Evolutionary conservation across 1,140 invertebrate genomes (phyloP).

Genomic region (Caenorhabditis brenneri): DNA sequence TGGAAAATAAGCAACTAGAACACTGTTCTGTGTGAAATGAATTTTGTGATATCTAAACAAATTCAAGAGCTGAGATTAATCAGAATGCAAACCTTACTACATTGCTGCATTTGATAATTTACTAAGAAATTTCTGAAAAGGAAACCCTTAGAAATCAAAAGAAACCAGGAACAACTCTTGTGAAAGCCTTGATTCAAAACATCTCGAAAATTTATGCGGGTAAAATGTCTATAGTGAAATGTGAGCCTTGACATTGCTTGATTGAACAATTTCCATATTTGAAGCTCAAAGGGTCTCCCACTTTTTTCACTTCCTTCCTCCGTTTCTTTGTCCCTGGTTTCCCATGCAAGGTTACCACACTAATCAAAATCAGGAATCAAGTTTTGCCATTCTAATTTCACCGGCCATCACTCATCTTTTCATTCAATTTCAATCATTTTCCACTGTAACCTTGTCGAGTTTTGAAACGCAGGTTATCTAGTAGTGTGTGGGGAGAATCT

Average conservation of each 20-base stretch:
- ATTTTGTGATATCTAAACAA: no score
- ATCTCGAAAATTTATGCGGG: background rate
- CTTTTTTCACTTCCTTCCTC: background rate
- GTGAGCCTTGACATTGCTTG: background rate
- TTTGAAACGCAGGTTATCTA: constrained; percentile 19
- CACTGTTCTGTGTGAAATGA: no score
- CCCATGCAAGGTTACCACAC: background rate
- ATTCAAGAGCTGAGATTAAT: no score
- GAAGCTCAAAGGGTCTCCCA: background rate
- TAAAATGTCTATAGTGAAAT: background rate
- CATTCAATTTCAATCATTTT: constrained; percentile 15
- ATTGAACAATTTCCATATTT: constrained; percentile 39
- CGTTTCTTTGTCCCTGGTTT: background rate
- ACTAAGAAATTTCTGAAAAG: no score
- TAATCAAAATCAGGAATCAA: constrained; percentile 21
- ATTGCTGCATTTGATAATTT: no score
- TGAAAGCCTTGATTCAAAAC: background rate
- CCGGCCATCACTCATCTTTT: background rate
- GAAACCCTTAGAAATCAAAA: no score
- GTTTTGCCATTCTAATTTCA: background rate
- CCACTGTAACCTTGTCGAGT: constrained; percentile 29
- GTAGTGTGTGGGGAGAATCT: background rate
- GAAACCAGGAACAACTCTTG: no score
- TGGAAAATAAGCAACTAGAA: no score
- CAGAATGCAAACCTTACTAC: no score